Evolutionary conservation across 1,140 invertebrate genomes (phyloP), one percentile per base, ranked within the genome.

Genomic region (Batillaria attramentaria): DNA sequence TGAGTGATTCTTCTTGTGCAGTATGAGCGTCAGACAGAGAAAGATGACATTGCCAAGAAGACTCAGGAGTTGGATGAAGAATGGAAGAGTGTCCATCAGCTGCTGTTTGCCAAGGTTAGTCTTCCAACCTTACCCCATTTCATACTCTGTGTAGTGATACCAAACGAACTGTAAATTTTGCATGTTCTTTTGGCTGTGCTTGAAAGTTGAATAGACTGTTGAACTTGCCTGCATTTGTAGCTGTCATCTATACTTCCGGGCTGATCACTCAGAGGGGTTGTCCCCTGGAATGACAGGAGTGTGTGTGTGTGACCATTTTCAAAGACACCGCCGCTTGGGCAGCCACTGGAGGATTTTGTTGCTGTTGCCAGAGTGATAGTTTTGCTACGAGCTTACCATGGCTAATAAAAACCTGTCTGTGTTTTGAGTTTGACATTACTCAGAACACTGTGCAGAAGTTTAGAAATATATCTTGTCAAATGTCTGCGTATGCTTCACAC

Each of bases 1-100:
- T 4, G 33, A 35, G 24, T 62, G 39, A 18, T 2, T 74, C 20
- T 54, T 54, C 28, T 72, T 33, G 46, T n/a, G 75, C 83, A 92
- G 88, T 84, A 94, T 33, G 96, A 98, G 85, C 94, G 95, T 84
- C 96, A 97, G 86, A 95, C 95, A 82, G 94, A 95, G 68, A 95
- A 95, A 84, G 97, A 98, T 89, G 93, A 96, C 87, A 95, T 95
- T 0, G 88, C 94, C 24, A 94, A 97, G 84, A 90, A 97, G 78
- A 98, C 97, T 0, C 94, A 97, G 87, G 95, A 97, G 88, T 91
- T 99, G 46, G 97, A 99, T 89, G 92, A 92, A 0, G 94, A 97
- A 82, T 99, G 96, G 95, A 96, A 95, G 89, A 93, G 95, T 57
- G 46, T 90, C 13, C 79, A 83, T 28, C 77, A 78, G 35, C 77